phyloP scores from a whole-genome alignment of 1,140 invertebrate genomes.

The Trissolcus basalis region DNA sequence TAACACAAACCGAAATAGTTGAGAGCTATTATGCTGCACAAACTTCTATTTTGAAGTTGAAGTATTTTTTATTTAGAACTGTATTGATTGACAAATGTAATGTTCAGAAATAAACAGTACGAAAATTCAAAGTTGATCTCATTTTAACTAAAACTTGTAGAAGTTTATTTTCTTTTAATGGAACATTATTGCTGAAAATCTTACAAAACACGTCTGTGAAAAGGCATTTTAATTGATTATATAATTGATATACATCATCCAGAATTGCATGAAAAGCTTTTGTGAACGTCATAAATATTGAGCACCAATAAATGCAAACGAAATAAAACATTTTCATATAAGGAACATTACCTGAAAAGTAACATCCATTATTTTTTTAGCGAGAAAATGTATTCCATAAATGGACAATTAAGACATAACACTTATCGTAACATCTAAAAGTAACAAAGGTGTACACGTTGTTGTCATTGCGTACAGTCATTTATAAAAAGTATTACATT shows the following conservation, averaged over 20 bases:
- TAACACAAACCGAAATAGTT: too few species aligned
- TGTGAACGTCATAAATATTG: constrained; percentile 20
- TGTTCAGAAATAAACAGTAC: too few species aligned
- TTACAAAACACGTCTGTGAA: constrained; percentile 20
- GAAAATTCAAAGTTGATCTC: too few species aligned
- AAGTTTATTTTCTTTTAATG: too few species aligned
- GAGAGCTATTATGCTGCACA: too few species aligned
- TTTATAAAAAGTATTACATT: constrained; percentile 47
- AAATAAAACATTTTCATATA: constrained; percentile 26
- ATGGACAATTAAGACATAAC: constrained; percentile 46
- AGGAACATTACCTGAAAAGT: constrained; percentile 14
- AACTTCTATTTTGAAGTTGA: too few species aligned
- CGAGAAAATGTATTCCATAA: constrained; percentile 11
- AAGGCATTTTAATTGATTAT: constrained; percentile 22
- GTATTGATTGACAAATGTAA: too few species aligned
- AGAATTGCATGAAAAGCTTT: constrained; percentile 28
- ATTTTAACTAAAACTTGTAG: too few species aligned
- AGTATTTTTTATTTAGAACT: too few species aligned
- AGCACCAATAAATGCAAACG: constrained; percentile 45
- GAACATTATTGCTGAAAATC: constrained; percentile 28
- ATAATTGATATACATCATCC: constrained; percentile 26
- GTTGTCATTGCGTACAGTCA: constrained; percentile 30
- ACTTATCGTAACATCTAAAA: constrained; percentile 28
- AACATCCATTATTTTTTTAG: neutral
- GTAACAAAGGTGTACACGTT: constrained; percentile 42